Evolutionary conservation across 2,888 invertebrate genomes (phyloP).

Genomic region (Griposia aprilina): DNA sequence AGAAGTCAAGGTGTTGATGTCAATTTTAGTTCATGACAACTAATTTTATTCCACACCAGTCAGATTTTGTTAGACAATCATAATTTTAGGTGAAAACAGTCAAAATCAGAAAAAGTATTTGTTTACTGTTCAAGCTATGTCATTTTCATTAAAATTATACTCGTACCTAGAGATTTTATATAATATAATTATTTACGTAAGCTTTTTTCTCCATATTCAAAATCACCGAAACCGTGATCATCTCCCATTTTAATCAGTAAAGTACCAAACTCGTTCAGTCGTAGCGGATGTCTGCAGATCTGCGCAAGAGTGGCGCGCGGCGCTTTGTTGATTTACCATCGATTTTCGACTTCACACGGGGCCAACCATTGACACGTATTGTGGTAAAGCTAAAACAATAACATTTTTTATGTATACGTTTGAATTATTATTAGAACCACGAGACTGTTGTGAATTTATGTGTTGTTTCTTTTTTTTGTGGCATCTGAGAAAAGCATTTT

Average conservation of each 20-base stretch:
- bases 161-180: too few relatives aligned
- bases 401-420: slow-evolving; percentile 22
- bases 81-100: too few relatives aligned
- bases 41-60: too few relatives aligned
- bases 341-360: slow-evolving; percentile 76
- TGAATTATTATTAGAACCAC: slow-evolving; percentile 8
- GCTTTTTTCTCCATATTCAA: background rate
- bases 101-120: too few relatives aligned
- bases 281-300: slow-evolving; percentile 53
- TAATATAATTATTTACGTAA: too few relatives aligned
- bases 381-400: slow-evolving; percentile 55
- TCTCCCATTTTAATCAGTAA: slow-evolving; percentile 28
- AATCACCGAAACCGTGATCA: background rate
- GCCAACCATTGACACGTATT: slow-evolving; percentile 67
- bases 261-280: slow-evolving; percentile 58
- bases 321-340: slow-evolving; percentile 75
- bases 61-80: too few relatives aligned
- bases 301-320: slow-evolving; percentile 72
- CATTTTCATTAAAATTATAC: background rate
- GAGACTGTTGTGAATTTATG: slow-evolving; percentile 17
- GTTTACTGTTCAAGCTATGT: background rate
- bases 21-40: too few relatives aligned
- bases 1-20: too few relatives aligned
- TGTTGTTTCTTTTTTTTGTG: background rate
- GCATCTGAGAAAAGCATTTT: background rate